A percentile compares a stretch with the other conserved stretches of the same genome.
Evolutionary conservation across 2,113 vertebrate genomes (phyloP).

Genomic region (Sylvilagus bachmani): DNA sequence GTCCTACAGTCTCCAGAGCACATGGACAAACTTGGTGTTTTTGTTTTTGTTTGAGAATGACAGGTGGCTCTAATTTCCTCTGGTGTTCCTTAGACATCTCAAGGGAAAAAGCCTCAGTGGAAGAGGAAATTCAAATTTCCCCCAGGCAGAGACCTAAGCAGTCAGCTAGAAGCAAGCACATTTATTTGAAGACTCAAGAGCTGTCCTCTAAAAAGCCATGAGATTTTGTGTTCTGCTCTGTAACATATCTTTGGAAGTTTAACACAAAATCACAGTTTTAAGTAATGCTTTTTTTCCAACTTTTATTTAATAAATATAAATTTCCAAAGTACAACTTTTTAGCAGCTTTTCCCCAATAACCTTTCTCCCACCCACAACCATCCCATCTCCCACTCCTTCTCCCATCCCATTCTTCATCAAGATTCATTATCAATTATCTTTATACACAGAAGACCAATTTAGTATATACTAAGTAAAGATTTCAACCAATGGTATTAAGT

Average conservation of each 20-base stretch:
- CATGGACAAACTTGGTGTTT: background rate
- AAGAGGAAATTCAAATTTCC: background rate
- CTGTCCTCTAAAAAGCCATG: background rate
- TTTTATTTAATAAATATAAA: too few relatives aligned
- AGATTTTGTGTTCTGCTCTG: background rate
- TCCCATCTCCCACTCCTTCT: too few relatives aligned
- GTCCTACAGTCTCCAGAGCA: background rate
- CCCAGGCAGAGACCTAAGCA: background rate
- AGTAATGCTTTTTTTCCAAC: background rate
- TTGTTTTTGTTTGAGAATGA: background rate
- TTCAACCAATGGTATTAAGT: too few relatives aligned
- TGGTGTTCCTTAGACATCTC: background rate
- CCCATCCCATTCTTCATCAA: too few relatives aligned
- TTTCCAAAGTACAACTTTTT: too few relatives aligned
- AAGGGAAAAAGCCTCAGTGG: background rate
- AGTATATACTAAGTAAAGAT: too few relatives aligned
- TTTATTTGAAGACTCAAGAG: background rate
- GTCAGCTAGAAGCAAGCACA: background rate
- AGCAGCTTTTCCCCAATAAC: too few relatives aligned
- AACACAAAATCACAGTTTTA: conserved; percentile 15
- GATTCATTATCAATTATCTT: too few relatives aligned
- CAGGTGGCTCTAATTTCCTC: background rate
- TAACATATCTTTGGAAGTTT: background rate
- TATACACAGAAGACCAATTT: too few relatives aligned
- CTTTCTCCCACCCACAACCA: too few relatives aligned